Percentiles rank a stretch among this genome's conserved stretches.
These are phyloP conservation scores for Carcharodon carcharias DNA, from an alignment of 2,797 vertebrate genomes.

Conservation along the genomic window DNA sequence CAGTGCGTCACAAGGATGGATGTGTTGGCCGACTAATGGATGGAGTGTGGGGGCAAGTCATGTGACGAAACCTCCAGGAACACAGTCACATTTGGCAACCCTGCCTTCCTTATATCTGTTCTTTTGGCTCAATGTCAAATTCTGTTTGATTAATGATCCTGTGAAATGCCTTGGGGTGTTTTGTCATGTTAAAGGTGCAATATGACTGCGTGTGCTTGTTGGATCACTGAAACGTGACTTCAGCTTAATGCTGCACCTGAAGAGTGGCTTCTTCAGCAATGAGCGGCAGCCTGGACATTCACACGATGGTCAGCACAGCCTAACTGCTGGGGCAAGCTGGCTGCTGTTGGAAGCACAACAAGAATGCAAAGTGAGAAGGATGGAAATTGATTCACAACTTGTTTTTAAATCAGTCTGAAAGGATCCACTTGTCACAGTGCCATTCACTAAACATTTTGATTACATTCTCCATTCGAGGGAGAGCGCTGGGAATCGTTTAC, in stretches of 20 bases:
- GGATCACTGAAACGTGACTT: not conserved
- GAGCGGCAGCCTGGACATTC: not conserved
- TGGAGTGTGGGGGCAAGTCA: too few species aligned
- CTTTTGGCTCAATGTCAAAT: not conserved
- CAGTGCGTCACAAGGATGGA: too few species aligned
- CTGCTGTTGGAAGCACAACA: too few species aligned
- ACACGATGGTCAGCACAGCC: not conserved
- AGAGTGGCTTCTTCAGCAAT: not conserved
- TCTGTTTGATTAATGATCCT: not conserved
- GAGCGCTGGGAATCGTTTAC: not conserved
- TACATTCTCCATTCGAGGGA: not conserved
- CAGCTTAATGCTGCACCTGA: not conserved
- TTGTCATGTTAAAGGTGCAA: not conserved
- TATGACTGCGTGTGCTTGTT: not conserved
- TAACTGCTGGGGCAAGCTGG: not conserved
- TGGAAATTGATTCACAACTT: not conserved
- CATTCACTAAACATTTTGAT: not conserved
- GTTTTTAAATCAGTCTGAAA: not conserved
- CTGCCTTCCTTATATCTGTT: too few species aligned
- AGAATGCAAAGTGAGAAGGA: not conserved
- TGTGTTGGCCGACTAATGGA: too few species aligned
- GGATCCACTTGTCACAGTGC: not conserved
- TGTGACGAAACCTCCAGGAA: too few species aligned
- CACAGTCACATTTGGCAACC: too few species aligned
- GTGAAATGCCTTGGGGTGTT: not conserved